These are phyloP conservation scores for Amblyteles armatorius DNA, from an alignment of 2,888 invertebrate genomes.

Conservation along the genomic window DNA sequence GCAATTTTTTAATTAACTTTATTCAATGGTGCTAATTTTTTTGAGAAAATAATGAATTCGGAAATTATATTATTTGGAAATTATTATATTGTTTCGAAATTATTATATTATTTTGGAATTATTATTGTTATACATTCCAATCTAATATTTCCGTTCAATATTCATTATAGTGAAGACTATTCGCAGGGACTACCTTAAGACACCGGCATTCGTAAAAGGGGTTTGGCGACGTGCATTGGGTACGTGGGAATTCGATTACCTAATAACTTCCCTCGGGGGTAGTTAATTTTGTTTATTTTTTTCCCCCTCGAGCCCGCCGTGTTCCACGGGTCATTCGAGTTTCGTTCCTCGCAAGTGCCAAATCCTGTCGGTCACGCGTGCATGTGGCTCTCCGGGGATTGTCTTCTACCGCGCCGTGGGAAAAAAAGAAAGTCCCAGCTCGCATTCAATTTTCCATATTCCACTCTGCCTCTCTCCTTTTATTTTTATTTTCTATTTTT, in stretches of 20 bases:
- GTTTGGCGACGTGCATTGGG: background rate
- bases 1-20: no score
- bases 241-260: constrained; percentile 52
- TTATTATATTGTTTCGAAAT: no score
- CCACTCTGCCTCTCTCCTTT: background rate
- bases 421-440: constrained; percentile 26
- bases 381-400: constrained; percentile 57
- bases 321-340: constrained; percentile 13
- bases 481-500: background rate
- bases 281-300: constrained; percentile 19
- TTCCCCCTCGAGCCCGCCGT: background rate
- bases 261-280: constrained; percentile 48
- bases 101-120: no score
- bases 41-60: no score
- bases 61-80: no score
- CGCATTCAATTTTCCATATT: constrained; percentile 12
- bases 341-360: constrained; percentile 47
- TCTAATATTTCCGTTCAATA: no score
- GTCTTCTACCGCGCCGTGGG: constrained; percentile 42
- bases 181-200: background rate
- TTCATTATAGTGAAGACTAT: no score
- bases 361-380: constrained; percentile 61
- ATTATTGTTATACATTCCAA: no score
- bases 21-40: no score
- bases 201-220: background rate